Evolutionary conservation across 2,113 vertebrate genomes (phyloP).

Genomic region (Butorides virescens): DNA sequence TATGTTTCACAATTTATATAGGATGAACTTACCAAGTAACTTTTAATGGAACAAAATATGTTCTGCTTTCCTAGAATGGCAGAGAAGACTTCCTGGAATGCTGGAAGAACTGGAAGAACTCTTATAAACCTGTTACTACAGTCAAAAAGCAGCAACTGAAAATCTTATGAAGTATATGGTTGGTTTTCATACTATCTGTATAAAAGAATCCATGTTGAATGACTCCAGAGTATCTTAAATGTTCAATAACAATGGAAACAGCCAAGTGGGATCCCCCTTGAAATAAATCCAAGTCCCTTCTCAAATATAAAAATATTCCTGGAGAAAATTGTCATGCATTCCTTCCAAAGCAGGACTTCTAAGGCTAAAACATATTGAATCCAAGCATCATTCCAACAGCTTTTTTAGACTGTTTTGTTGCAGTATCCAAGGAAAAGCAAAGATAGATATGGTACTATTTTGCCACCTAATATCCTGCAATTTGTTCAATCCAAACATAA

Average conservation of each 20-base stretch:
- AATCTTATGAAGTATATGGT: not conserved
- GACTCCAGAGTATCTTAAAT: not conserved
- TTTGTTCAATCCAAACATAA: constrained; percentile 1
- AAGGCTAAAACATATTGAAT: not conserved
- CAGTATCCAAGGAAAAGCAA: constrained; percentile 28
- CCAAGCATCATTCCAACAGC: not conserved
- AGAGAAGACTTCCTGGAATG: constrained; percentile 6
- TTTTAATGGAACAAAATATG: not conserved
- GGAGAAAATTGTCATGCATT: not conserved
- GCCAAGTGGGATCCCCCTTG: not conserved
- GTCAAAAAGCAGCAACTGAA: not conserved
- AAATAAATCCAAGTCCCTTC: not conserved
- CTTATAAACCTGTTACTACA: not conserved
- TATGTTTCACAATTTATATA: not conserved
- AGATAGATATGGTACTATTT: not conserved
- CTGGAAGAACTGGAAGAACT: not conserved
- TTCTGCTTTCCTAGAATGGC: constrained; percentile 40
- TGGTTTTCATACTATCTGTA: not conserved
- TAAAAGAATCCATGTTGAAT: not conserved
- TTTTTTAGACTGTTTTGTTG: constrained; percentile 19
- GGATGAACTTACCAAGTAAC: not conserved
- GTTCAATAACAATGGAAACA: not conserved
- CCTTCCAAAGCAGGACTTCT: not conserved
- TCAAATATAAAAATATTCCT: not conserved
- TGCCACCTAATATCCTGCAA: not conserved